Conservation (phyloP, 2,888 invertebrate genomes). For the Mythimna lalbum region DNA sequence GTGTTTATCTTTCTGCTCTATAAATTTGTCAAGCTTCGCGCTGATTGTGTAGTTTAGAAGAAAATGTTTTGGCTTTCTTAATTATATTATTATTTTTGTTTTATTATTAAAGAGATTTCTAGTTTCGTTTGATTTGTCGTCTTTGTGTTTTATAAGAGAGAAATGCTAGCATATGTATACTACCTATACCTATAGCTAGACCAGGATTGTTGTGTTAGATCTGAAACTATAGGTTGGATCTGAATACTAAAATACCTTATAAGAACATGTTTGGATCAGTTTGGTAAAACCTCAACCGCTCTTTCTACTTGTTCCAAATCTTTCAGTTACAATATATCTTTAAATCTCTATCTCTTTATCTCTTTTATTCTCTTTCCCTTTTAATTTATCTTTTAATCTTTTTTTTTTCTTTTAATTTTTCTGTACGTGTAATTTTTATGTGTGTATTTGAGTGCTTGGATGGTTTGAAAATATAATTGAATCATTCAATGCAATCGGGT, state of each 20-base stretch:
- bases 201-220: slow-evolving; percentile 2
- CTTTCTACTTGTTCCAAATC: background rate
- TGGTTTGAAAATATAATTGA: too few relatives aligned
- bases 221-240: background rate
- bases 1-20: slow-evolving; percentile 44
- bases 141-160: slow-evolving; percentile 11
- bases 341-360: too few relatives aligned
- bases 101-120: slow-evolving; percentile 15
- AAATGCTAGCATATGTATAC: background rate
- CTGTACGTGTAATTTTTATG: too few relatives aligned
- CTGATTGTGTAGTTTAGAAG: slow-evolving; percentile 9
- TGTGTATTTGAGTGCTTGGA: too few relatives aligned
- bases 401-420: too few relatives aligned
- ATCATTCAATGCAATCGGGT: too few relatives aligned
- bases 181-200: too few relatives aligned
- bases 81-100: slow-evolving; percentile 24
- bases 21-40: slow-evolving; percentile 47
- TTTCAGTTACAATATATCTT: background rate
- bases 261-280: background rate
- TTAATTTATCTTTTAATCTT: too few relatives aligned
- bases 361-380: too few relatives aligned
- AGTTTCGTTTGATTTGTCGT: slow-evolving; percentile 5
- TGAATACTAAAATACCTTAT: too few relatives aligned
- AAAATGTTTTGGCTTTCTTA: slow-evolving; percentile 40
- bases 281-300: background rate